A percentile compares a stretch with the other conserved stretches of the same genome.
phyloP scores from a whole-genome alignment of 2,888 invertebrate species.

The Drosophila dives region DNA sequence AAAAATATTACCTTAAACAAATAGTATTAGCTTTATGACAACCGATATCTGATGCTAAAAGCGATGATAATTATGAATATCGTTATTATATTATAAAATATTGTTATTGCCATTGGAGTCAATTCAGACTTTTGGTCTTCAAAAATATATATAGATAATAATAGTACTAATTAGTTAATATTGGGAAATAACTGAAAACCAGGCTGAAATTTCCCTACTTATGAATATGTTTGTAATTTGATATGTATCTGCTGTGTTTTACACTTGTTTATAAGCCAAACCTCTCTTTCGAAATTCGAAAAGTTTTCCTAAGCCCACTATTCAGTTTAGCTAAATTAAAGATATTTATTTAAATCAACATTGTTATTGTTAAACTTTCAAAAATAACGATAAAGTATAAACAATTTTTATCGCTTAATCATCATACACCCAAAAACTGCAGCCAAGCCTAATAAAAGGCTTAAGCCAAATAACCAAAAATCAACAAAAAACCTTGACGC shows the following conservation, averaged over 20 bases:
- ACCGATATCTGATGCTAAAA: conserved; percentile 22
- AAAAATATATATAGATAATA: not conserved
- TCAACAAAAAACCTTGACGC: conserved; percentile 41
- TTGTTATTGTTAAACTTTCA: conserved; percentile 29
- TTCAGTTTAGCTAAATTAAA: not conserved
- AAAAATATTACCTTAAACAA: conserved; percentile 54
- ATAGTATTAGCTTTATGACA: conserved; percentile 23
- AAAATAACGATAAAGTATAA: conserved; percentile 29
- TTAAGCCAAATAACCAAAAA: conserved; percentile 2
- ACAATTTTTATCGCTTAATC: conserved; percentile 43
- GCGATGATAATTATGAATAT: conserved; percentile 16
- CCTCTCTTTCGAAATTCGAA: not conserved
- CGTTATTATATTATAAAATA: conserved; percentile 3
- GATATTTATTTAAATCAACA: conserved; percentile 50
- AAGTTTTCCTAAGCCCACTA: not conserved
- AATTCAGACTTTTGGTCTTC: not conserved
- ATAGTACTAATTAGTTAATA: conserved; percentile 6
- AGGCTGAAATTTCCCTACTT: conserved; percentile 8
- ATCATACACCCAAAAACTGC: conserved; percentile 21
- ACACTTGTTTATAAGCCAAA: conserved; percentile 1
- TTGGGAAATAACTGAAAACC: conserved; percentile 1
- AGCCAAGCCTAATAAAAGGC: conserved; percentile 19
- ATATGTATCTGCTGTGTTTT: conserved; percentile 25
- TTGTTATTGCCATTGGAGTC: not conserved
- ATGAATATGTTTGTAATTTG: conserved; percentile 14